Evolutionary conservation across 1,140 invertebrate genomes (phyloP), one percentile per base, ranked within the genome.

Genomic region (Zaprionus tsacasi): DNA sequence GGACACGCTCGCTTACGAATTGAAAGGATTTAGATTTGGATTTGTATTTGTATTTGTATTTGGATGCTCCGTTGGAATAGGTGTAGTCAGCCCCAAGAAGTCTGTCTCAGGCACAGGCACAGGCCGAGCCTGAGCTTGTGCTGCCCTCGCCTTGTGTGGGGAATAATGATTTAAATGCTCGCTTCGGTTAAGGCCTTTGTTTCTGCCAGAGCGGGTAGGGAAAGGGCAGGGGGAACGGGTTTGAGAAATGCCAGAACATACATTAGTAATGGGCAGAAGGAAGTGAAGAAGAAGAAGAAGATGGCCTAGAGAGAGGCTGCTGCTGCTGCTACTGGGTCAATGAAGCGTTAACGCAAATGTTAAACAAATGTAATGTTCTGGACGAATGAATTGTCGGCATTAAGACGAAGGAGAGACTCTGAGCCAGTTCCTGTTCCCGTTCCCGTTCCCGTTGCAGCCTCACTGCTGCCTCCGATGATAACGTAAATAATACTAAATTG

Each of bases 321-420:
- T 30, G 67, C 83, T 75, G 35, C 59, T 30, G 27, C 27, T 30
- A 63, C 83, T 75, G 70, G 80, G 57, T 75, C 86, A 90, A 78
- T 90, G 86, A 81, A 82, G 86, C 87, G 82, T 82, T 81, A 90
- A 90, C 73, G 70, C 69, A 86, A 90, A 90, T 91, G 87, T 82
- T 90, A 90, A 90, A 90, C 87, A 90, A 90, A 90, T 90, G 79
- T 87, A 86, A 86, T 90, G 86, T 90, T 90, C 86, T 83, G 86
- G 87, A 78, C 87, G 87, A 90, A 74, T 87, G 87, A 72, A 70
- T 70, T 71, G 75, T 78, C 78, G 80, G 72, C 72, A 79, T 80
- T 71, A 78, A 61, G 64, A 59, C n/a, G n/a, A 45, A 52, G 48
- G 25, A n/a, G 30, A 17, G 30, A 13, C 52, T 21, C 17, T 65